phyloP scores from a whole-genome alignment of 2,113 vertebrate genomes.

The Ia io region DNA sequence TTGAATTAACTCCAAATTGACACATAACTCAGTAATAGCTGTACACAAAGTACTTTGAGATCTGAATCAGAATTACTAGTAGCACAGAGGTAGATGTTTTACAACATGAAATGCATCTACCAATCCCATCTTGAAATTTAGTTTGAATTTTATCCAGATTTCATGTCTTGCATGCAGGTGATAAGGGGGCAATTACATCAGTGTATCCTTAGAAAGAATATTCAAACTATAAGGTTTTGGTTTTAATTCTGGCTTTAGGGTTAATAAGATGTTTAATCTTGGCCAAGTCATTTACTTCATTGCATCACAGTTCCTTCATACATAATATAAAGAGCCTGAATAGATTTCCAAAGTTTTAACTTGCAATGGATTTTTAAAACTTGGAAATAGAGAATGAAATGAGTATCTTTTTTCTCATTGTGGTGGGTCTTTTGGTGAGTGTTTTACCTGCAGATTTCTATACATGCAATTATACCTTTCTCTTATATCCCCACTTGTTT shows the following conservation, averaged over 20 bases:
- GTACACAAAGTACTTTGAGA: not conserved
- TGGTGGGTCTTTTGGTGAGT: not conserved
- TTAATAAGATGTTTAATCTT: not conserved
- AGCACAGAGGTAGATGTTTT: not conserved
- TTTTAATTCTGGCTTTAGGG: not conserved
- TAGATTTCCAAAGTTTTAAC: not conserved
- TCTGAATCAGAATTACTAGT: not conserved
- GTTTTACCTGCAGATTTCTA: not conserved
- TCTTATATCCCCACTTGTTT: not conserved
- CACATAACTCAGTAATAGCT: not conserved
- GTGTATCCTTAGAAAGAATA: not conserved
- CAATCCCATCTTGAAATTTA: not conserved
- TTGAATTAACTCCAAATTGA: constrained; percentile 43
- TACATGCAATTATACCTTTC: not conserved
- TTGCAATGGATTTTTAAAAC: not conserved
- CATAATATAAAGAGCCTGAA: not conserved
- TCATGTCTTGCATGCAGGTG: not conserved
- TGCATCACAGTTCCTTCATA: not conserved
- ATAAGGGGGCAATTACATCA: not conserved
- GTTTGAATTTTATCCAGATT: not conserved
- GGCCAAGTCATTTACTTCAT: not conserved
- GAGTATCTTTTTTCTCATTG: not conserved
- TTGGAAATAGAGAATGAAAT: not conserved
- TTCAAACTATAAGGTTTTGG: not conserved
- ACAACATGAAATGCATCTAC: not conserved